Base-by-base conservation (phyloP, 2,113 vertebrate species). In the Stegostoma tigrinum region DNA sequence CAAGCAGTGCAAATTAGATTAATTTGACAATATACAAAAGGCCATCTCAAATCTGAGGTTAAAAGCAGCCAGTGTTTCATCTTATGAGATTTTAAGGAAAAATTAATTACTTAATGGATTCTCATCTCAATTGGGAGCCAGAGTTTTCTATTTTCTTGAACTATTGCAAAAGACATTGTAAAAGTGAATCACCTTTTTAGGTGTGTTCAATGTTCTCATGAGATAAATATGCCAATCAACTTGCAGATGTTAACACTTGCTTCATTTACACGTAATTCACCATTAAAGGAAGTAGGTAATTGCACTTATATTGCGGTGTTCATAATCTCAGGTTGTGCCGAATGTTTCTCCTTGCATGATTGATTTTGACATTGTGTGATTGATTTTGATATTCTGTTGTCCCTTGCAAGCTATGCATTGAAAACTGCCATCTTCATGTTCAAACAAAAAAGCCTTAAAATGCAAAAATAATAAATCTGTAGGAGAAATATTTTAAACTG, bases 11-110 rank as follows among this genome's bases (percentile, higher is more conserved):
- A 90, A 90, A 90, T 90, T 61, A 61, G 87, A 27, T 55, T 90
- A 90, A 90, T 90, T 90, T 55, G 52, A 61, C 27, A 90, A 90
- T 61, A 90, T 52, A 61, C 87, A 90, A 27, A 90, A 55, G 87
- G 15, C 48, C 23, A 90, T 61, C 87, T 90, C 52, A 90, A 27
- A 90, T 61, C 27, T 55, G 30, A 5, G 87, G 87, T 55, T 89
- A 55, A 89, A 52, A 89, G 24, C 52, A 24, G 45, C 27, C 48
- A 89, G 12, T 52, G 14, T 61, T 90, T 14, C 24, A 30, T 30
- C 86, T 55, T 89, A 61, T 34, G 87, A 90, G 52, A 90, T 30
- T 34, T 61, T 90, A 55, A 34, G 24, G 30, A 90, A 90, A 90
- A 61, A 55, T 61, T 55, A 90, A 34, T 61, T 90, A 42, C 61